Percentiles rank a stretch among this genome's conserved stretches.
phyloP scores from a whole-genome alignment of 2,113 vertebrate species.

The Alligator mississippiensis region DNA sequence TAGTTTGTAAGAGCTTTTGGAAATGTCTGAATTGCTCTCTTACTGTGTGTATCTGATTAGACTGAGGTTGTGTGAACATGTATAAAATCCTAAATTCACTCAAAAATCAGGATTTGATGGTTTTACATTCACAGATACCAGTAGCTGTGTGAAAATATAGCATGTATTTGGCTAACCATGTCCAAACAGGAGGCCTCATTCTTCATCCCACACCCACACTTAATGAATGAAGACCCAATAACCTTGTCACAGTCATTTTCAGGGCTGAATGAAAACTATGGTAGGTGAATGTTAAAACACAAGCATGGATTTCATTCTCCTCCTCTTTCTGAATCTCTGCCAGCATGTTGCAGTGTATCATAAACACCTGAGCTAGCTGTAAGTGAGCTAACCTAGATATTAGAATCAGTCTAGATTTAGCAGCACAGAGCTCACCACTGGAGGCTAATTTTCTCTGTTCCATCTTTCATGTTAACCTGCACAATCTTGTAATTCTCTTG shows the following conservation, averaged over 20 bases:
- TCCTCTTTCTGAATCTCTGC: background rate
- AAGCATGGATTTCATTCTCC: background rate
- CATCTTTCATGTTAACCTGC: background rate
- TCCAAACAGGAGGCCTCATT: background rate
- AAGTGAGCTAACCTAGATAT: rapidly evolving
- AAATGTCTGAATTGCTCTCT: background rate
- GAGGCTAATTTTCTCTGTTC: background rate
- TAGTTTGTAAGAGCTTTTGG: background rate
- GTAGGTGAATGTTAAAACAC: background rate
- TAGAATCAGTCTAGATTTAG: background rate
- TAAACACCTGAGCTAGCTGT: background rate
- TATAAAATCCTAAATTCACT: background rate
- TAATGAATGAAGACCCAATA: background rate
- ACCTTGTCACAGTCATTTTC: background rate
- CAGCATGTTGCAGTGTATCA: too few species aligned
- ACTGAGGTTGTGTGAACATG: background rate
- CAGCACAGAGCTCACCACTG: background rate
- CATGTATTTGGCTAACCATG: background rate
- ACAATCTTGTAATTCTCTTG: background rate
- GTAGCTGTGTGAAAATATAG: background rate
- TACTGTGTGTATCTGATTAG: background rate
- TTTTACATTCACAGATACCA: background rate
- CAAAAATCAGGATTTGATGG: background rate
- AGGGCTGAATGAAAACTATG: background rate
- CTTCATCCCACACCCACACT: background rate